phyloP scores from a whole-genome alignment of 2,113 vertebrate genomes.

The Oenanthe melanoleuca region DNA sequence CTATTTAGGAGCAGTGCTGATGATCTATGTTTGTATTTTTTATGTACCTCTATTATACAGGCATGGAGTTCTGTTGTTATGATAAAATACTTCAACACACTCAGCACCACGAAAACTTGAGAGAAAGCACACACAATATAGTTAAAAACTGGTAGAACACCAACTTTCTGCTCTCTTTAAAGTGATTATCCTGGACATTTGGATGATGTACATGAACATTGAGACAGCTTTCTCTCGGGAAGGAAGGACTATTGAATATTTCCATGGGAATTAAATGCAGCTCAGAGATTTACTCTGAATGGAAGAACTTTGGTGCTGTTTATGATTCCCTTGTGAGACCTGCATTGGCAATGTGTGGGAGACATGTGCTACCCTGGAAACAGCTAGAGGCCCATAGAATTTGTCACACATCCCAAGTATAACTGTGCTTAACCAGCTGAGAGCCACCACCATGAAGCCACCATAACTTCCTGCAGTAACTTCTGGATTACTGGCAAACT shows the following conservation, averaged over 20 bases:
- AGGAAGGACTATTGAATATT: background rate
- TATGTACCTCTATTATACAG: background rate
- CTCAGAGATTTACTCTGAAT: background rate
- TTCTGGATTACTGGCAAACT: background rate
- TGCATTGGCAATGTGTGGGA: background rate
- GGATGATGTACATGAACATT: background rate
- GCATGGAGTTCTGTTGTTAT: background rate
- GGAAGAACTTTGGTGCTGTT: background rate
- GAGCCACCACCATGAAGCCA: background rate
- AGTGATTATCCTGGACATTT: background rate
- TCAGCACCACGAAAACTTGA: background rate
- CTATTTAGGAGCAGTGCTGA: background rate
- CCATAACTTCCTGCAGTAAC: background rate
- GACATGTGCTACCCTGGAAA: background rate
- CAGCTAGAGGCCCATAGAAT: background rate
- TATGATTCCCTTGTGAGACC: background rate
- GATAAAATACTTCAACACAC: background rate
- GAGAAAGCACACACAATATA: background rate
- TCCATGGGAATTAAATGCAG: background rate
- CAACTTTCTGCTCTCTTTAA: background rate
- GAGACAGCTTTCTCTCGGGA: background rate
- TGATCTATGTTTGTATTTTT: rapidly evolving
- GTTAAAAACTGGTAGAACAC: background rate
- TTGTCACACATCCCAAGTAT: background rate
- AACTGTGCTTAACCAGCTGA: background rate